Percentiles rank a stretch among this genome's conserved stretches.
Conservation (phyloP, 1,140 invertebrate genomes). For the Carcinoscorpius rotundicauda region DNA sequence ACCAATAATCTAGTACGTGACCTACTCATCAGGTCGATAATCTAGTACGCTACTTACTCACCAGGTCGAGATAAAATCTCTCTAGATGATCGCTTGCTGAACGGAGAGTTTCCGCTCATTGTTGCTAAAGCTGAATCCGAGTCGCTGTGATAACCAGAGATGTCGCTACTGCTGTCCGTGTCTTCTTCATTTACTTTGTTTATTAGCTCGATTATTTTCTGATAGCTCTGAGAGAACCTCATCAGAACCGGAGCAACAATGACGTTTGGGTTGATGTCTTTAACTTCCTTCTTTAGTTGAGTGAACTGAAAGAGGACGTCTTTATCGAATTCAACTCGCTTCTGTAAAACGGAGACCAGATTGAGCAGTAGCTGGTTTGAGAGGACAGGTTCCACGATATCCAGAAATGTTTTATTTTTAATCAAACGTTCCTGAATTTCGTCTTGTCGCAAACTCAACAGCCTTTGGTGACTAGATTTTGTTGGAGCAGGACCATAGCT, state of each 20-base stretch:
- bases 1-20: too few species aligned
- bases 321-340: constrained; percentile 52
- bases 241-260: constrained; percentile 19
- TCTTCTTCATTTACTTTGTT: constrained; percentile 18
- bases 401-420: constrained; percentile 78
- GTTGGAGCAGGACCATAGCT: constrained; percentile 60
- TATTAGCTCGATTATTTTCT: constrained; percentile 19
- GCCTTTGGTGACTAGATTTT: constrained; percentile 72
- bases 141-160: constrained; percentile 21
- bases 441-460: constrained; percentile 61
- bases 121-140: constrained; percentile 16
- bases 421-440: constrained; percentile 68
- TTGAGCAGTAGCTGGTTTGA: constrained; percentile 38
- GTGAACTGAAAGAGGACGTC: constrained; percentile 46
- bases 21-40: too few species aligned
- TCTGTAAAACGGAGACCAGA: constrained; percentile 44
- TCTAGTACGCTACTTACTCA: too few species aligned
- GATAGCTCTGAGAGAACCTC: constrained; percentile 20
- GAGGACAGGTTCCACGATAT: constrained; percentile 55
- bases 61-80: too few species aligned
- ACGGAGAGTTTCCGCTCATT: constrained; percentile 20
- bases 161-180: constrained; percentile 18
- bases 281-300: constrained; percentile 52
- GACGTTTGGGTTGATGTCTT: constrained; percentile 35
- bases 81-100: too few species aligned